A percentile compares a stretch with the other conserved stretches of the same genome.
Evolutionary conservation across 2,113 vertebrate species (phyloP).

Genomic region (Etheostoma cragini): DNA sequence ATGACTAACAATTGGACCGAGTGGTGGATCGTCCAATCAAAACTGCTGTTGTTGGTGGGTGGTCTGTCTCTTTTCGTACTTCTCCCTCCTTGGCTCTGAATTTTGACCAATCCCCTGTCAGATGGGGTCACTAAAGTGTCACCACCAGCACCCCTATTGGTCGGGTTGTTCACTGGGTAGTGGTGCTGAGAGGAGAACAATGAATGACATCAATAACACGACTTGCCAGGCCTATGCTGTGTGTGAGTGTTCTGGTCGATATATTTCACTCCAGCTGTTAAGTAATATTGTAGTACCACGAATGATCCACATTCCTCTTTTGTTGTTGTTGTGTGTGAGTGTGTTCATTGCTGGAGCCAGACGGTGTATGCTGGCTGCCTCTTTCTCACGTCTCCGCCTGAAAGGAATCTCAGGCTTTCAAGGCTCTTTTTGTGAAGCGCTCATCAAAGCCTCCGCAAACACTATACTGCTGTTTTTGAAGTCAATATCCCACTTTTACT

Average conservation of each 20-base stretch:
- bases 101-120: constrained; percentile 75
- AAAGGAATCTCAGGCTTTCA: constrained; percentile 72
- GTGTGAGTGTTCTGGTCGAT: constrained; percentile 39
- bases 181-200: constrained; percentile 33
- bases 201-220: constrained; percentile 52
- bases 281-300: constrained; percentile 44
- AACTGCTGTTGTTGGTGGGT: constrained; percentile 67
- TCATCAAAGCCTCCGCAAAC: constrained; percentile 69
- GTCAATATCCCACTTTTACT: constrained; percentile 50
- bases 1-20: constrained; percentile 55
- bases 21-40: constrained; percentile 62
- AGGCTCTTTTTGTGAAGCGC: constrained; percentile 66
- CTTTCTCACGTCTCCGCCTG: constrained; percentile 42
- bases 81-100: constrained; percentile 25
- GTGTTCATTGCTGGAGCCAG: constrained; percentile 54
- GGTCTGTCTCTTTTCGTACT: constrained; percentile 47
- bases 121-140: constrained; percentile 80
- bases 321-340: constrained; percentile 21
- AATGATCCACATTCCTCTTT: constrained; percentile 59
- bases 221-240: background rate
- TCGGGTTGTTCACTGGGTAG: constrained; percentile 38
- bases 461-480: constrained; percentile 61
- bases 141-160: constrained; percentile 69
- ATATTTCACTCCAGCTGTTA: constrained; percentile 47
- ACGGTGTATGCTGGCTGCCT: constrained; percentile 60